Conservation (phyloP, 2,113 vertebrate genomes). For the Amazona guildingii region DNA sequence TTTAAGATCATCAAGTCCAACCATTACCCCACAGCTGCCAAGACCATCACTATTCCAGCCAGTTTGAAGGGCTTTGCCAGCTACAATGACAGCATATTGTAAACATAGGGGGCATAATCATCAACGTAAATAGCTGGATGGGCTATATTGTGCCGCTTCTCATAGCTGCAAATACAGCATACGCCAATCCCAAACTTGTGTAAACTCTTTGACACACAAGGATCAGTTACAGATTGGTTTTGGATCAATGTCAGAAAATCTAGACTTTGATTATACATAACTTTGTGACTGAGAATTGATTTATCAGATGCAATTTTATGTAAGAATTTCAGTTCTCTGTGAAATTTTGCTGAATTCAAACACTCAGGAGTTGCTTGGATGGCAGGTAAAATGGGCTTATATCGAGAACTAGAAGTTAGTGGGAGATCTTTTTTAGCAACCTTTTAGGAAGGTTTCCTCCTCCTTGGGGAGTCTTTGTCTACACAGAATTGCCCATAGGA, state of each 20-base stretch:
- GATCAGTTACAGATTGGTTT: background rate
- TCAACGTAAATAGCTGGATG: background rate
- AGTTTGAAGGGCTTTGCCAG: background rate
- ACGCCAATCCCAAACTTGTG: background rate
- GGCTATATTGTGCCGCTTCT: background rate
- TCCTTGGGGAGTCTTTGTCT: background rate
- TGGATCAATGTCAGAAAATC: background rate
- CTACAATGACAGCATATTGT: background rate
- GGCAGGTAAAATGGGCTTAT: background rate
- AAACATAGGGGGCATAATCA: background rate
- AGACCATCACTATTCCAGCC: background rate
- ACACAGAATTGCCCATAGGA: background rate
- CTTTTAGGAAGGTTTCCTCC: background rate
- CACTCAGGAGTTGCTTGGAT: background rate
- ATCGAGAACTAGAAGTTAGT: background rate
- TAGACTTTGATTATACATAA: background rate
- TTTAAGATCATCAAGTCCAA: background rate
- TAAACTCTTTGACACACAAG: background rate
- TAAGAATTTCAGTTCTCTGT: background rate
- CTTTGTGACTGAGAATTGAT: background rate
- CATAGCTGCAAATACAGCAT: background rate
- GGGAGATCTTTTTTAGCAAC: background rate
- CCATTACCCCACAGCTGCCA: background rate
- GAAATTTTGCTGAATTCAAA: background rate
- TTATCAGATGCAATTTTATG: background rate